Evolutionary conservation across 2,113 vertebrate species (phyloP).

Genomic region (Phylloscopus trochiloides): DNA sequence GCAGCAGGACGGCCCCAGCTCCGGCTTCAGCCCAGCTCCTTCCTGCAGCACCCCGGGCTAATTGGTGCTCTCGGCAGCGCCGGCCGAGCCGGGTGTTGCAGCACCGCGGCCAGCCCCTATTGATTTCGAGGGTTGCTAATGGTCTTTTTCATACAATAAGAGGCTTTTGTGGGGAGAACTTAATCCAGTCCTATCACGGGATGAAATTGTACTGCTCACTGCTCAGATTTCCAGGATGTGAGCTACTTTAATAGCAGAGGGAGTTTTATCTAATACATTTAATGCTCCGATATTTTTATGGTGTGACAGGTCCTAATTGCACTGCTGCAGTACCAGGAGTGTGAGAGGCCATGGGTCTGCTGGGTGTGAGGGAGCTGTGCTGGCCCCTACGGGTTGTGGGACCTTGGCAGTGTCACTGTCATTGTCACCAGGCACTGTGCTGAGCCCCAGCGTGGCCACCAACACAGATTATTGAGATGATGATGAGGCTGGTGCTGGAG

Average conservation of each 20-base stretch:
- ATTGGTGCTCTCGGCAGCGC: neutral
- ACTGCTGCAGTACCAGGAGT: neutral
- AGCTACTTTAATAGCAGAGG: constrained; percentile 30
- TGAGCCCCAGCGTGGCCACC: neutral
- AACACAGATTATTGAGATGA: rapidly evolving
- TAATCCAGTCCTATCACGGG: constrained; percentile 20
- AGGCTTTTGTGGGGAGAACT: constrained; percentile 67
- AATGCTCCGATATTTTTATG: neutral
- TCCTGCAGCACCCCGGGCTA: neutral
- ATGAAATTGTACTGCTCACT: neutral
- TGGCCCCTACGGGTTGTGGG: rapidly evolving
- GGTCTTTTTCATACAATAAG: constrained; percentile 23
- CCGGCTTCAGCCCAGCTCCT: neutral
- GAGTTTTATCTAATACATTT: constrained; percentile 23
- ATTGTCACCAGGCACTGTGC: neutral
- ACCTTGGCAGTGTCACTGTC: neutral
- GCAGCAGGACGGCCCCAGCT: neutral
- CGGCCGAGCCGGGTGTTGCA: neutral
- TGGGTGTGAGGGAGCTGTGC: neutral
- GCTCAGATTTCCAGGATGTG: constrained; percentile 16
- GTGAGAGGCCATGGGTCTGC: rapidly evolving
- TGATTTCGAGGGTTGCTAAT: constrained; percentile 58
- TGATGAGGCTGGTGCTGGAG: neutral
- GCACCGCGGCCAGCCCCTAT: neutral
- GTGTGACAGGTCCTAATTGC: neutral